A percentile compares a stretch with the other conserved stretches of the same genome.
phyloP scores from a whole-genome alignment of 1,140 invertebrate species.

The Aradophagus sp. region DNA sequence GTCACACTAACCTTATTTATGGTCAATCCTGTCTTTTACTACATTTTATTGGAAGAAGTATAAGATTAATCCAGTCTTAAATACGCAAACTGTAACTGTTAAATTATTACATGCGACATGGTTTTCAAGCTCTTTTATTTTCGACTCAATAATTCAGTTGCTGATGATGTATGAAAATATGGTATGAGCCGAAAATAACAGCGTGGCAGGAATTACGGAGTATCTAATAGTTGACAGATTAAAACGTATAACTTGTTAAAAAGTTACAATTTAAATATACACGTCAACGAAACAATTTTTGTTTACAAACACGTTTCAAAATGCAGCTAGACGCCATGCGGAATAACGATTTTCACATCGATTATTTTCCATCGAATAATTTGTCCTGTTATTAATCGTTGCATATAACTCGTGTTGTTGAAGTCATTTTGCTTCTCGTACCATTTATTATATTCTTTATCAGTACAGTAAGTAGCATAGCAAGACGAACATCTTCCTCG shows the following conservation, averaged over 20 bases:
- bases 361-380: too few relatives aligned
- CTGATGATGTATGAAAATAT: too few relatives aligned
- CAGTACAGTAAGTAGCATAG: constrained; percentile 4
- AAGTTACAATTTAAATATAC: too few relatives aligned
- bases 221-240: too few relatives aligned
- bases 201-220: too few relatives aligned
- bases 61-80: constrained; percentile 39
- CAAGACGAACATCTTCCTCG: not conserved
- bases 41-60: constrained; percentile 29
- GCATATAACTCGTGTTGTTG: not conserved
- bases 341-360: too few relatives aligned
- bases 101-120: constrained; percentile 13
- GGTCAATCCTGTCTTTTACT: constrained; percentile 9
- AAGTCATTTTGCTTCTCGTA: not conserved
- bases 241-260: too few relatives aligned
- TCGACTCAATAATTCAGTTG: too few relatives aligned
- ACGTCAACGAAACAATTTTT: too few relatives aligned
- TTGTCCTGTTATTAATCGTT: constrained; percentile 5
- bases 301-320: too few relatives aligned
- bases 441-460: constrained; percentile 10
- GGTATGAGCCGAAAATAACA: too few relatives aligned
- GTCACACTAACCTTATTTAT: constrained; percentile 41
- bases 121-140: constrained; percentile 8
- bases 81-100: constrained; percentile 26
- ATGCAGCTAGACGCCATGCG: too few relatives aligned